phyloP scores from a whole-genome alignment of 2,113 vertebrate genomes.

The Uria lomvia region DNA sequence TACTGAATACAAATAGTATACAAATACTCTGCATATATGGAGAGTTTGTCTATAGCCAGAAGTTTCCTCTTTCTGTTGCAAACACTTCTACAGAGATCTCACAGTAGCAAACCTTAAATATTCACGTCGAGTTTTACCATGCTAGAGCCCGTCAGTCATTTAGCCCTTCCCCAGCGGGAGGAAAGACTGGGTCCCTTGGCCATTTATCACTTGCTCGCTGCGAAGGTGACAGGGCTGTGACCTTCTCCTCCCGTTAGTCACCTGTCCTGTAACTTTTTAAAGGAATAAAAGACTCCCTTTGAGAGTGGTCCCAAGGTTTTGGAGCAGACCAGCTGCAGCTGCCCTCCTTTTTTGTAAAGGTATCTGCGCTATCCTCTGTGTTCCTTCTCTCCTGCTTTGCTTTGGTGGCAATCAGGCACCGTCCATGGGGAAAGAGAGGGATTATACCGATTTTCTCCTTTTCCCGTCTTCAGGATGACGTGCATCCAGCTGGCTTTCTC shows the following conservation, averaged over 20 bases:
- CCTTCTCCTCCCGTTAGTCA: background rate
- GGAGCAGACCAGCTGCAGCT: background rate
- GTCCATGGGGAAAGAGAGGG: background rate
- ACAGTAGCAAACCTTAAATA: background rate
- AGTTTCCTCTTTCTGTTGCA: background rate
- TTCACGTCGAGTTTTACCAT: background rate
- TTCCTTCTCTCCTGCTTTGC: background rate
- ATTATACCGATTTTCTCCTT: background rate
- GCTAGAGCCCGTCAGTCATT: background rate
- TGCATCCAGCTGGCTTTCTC: background rate
- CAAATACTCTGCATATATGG: background rate
- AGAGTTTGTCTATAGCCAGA: background rate
- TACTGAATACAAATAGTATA: background rate
- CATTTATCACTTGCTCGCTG: rapidly evolving
- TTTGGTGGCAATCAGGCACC: background rate
- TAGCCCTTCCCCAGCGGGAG: rapidly evolving
- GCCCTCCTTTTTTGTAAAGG: background rate
- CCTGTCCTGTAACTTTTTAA: background rate
- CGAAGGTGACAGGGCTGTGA: background rate
- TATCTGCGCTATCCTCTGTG: background rate
- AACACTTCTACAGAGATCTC: background rate
- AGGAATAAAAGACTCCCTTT: background rate
- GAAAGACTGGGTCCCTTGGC: background rate
- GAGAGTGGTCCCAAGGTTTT: background rate
- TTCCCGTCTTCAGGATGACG: background rate